Base-by-base conservation (phyloP, 2,113 vertebrate species). In the Eptesicus fuscus region DNA sequence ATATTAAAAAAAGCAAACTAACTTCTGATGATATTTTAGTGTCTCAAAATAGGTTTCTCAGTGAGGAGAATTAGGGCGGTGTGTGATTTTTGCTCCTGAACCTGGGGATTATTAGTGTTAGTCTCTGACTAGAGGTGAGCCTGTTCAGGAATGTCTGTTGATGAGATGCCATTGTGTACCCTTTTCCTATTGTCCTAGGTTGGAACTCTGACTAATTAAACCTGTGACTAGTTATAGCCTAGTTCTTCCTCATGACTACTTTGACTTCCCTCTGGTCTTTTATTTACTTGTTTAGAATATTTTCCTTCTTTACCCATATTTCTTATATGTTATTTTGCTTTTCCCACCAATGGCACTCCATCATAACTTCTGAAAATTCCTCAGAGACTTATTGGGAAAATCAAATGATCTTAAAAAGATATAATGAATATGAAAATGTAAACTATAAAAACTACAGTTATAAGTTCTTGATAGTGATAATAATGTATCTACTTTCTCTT, bases 191-290 rank as follows among this genome's bases (percentile, higher is more conserved):
- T 69, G 42, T 28, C 30, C 53, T 32, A 28, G 25, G 7, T 76
- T 91, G 44, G 30, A 93, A 89, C 47, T 94, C 42, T 74, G 93
- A 91, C 83, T 95, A 51, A 76, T 79, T 90, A 80, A 71, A 23
- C 69, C 42, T 79, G 56, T 96, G 86, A 91, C 69, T 88, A 47
- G 20, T 69, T 91, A 40, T 2, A 35, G 1, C 53, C 44, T 73
- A 40, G 2, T 77, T 84, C n/a, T 85, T 74, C 32, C 73, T 93
- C 70, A 25, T 93, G 83, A 95, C 56, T 25, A 49, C 40, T 47
- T 9, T 78, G 56, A 74, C 88, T 91, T 89, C n/a, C 61, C 28
- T 70, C 86, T 94, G 30, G 4, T 74, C 2, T 76, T 51, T 84
- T 49, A 30, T 67, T 35, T 17, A 28, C 47, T 92, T 82, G 59